phyloP scores from a whole-genome alignment of 2,888 invertebrate species.

The Crematogaster levior region DNA sequence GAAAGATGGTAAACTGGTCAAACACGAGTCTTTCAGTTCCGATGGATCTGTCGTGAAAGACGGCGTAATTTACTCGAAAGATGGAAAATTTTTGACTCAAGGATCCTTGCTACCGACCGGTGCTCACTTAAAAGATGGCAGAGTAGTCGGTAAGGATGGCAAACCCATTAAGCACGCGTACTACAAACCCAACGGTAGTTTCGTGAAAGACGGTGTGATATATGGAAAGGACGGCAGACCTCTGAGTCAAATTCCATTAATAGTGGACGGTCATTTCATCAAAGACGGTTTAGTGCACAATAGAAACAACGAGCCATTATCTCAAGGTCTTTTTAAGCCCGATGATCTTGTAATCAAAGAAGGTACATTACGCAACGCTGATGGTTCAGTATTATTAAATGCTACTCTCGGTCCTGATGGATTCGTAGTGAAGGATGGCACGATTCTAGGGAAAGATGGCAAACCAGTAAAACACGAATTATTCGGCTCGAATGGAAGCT shows the following conservation, averaged over 20 bases:
- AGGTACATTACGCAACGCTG: slow-evolving; percentile 77
- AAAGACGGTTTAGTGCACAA: slow-evolving; percentile 80
- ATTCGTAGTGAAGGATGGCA: slow-evolving; percentile 79
- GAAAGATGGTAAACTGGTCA: slow-evolving; percentile 82
- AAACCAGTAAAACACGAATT: slow-evolving; percentile 81
- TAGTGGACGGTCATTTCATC: slow-evolving; percentile 79
- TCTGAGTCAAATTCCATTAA: slow-evolving; percentile 81
- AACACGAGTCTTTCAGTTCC: slow-evolving; percentile 81
- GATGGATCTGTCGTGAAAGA: slow-evolving; percentile 82
- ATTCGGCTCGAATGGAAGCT: slow-evolving; percentile 80
- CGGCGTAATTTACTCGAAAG: slow-evolving; percentile 80
- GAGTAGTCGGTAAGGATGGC: slow-evolving; percentile 82
- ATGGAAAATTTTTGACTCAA: slow-evolving; percentile 81
- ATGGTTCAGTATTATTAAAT: slow-evolving; percentile 74
- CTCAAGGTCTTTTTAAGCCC: slow-evolving; percentile 82
- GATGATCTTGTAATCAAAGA: slow-evolving; percentile 79
- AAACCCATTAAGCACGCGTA: slow-evolving; percentile 81
- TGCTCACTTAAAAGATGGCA: slow-evolving; percentile 82
- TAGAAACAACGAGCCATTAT: slow-evolving; percentile 75
- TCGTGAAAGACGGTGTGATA: slow-evolving; percentile 81
- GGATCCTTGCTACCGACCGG: slow-evolving; percentile 82
- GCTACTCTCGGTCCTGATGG: slow-evolving; percentile 80
- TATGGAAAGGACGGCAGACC: slow-evolving; percentile 79
- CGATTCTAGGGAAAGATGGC: slow-evolving; percentile 79
- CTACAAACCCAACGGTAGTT: slow-evolving; percentile 83